Evolutionary conservation across 2,113 vertebrate genomes (phyloP).

Genomic region (Lethenteron camtschaticum): DNA sequence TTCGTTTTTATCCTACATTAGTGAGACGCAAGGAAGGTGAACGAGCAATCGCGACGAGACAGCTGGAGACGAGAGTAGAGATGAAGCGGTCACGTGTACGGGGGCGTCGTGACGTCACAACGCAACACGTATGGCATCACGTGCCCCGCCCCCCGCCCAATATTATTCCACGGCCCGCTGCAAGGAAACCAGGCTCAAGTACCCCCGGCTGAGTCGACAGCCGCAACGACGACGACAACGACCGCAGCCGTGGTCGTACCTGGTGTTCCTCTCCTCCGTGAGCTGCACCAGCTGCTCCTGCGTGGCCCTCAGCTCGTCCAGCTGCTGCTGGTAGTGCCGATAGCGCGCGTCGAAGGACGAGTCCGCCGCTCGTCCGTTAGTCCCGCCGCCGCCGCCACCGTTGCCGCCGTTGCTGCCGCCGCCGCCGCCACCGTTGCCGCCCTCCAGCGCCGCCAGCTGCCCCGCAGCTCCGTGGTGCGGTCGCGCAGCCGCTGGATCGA

Average conservation of each 20-base stretch:
- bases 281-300: conserved; percentile 47
- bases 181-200: too few species aligned
- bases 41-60: too few species aligned
- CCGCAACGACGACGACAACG: too few species aligned
- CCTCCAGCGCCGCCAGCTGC: conserved; percentile 39
- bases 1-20: too few species aligned
- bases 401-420: background rate
- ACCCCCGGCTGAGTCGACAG: too few species aligned
- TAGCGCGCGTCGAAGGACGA: conserved; percentile 36
- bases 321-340: conserved; percentile 42
- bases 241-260: conserved; percentile 19
- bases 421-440: background rate
- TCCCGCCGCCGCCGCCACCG: conserved; percentile 27
- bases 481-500: conserved; percentile 54
- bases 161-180: too few species aligned
- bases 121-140: too few species aligned
- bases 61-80: too few species aligned
- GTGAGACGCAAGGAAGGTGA: too few species aligned
- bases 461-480: conserved; percentile 37
- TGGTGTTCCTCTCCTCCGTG: conserved; percentile 44
- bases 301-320: conserved; percentile 32
- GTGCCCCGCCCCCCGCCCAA: too few species aligned
- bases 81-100: too few species aligned
- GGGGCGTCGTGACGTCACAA: too few species aligned
- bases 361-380: conserved; percentile 40